Evolutionary conservation across 2,113 vertebrate species (phyloP), one percentile per base, ranked within the genome.

Genomic region (Azemiops feae): DNA sequence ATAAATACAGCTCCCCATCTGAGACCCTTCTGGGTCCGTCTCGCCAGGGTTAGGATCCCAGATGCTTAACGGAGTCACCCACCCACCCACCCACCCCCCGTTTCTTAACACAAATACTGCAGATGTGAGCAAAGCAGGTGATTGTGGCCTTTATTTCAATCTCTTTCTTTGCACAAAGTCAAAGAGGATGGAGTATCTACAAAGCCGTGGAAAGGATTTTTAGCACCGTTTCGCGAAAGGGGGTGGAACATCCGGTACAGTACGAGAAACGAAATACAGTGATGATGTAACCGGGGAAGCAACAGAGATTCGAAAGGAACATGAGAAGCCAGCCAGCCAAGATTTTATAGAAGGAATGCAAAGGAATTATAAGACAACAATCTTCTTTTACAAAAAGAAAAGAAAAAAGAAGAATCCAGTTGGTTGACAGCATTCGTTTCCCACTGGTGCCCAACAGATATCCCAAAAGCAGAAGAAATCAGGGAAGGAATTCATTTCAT

Each of bases 191-290:
- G 90, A 52, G 92, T 53, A 39, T 89, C 52, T 87, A 92, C 94
- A 95, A 91, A 87, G 91, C 47, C 52, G 93, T 93, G 92, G 89
- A 87, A 95, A 92, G 94, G 94, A 95, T 64, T 1, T 87, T 95
- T 95, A 92, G 94, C 96, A 94, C 89, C 90, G 96, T 96, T 95
- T 96, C 52, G 94, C 95, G 95, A 94, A 96, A 94, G 88, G 92
- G 92, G 88, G 11, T 16, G 30, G 30, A 69, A 69, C 30, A 69
- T 69, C n/a, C 30, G 87, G 4, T 89, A 95, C 69, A 93, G 92
- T 91, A 94, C 22, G 92, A 39, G 45, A 85, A 50, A 57, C 30
- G 9, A 55, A 14, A 93, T 81, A 96, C 94, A 96, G 92, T 34
- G 90, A 95, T 94, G 95, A 69, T 69, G 64, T 69, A 92, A 55